These are phyloP conservation scores for Holotrichia oblita DNA, from an alignment of 1,140 invertebrate genomes.

Conservation along the genomic window DNA sequence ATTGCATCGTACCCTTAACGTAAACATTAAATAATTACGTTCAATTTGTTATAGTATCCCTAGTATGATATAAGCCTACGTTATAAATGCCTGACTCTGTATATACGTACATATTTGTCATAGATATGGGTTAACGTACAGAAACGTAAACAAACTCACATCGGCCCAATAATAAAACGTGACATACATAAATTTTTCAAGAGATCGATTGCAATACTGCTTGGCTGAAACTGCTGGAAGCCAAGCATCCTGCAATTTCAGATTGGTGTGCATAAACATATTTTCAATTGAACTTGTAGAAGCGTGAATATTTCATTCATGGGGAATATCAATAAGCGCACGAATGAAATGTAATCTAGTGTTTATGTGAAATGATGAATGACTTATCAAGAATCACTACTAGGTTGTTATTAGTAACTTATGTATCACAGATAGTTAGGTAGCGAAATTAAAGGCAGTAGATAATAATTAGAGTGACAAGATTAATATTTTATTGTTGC, in stretches of 20 bases:
- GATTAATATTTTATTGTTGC: too few species aligned
- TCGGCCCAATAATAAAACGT: neutral
- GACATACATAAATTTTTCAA: neutral
- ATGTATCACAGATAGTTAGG: too few species aligned
- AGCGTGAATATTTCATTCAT: neutral
- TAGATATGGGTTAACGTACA: neutral
- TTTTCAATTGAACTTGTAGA: neutral
- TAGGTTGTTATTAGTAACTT: neutral
- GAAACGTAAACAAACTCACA: neutral
- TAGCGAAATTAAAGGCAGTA: too few species aligned
- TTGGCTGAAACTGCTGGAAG: too few species aligned
- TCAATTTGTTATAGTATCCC: neutral
- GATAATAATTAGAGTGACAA: too few species aligned
- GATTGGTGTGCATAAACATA: neutral
- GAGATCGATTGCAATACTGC: neutral
- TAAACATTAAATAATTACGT: neutral
- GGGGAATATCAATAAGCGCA: neutral
- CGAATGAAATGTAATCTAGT: neutral
- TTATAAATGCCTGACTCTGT: neutral
- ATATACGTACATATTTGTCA: conserved; percentile 1
- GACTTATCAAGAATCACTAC: neutral
- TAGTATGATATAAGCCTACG: too few species aligned
- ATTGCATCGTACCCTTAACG: too few species aligned
- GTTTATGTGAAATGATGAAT: neutral
- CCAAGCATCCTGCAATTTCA: neutral